These are phyloP conservation scores for Nowickia ferox DNA, from an alignment of 2,888 invertebrate species.

Conservation along the genomic window DNA sequence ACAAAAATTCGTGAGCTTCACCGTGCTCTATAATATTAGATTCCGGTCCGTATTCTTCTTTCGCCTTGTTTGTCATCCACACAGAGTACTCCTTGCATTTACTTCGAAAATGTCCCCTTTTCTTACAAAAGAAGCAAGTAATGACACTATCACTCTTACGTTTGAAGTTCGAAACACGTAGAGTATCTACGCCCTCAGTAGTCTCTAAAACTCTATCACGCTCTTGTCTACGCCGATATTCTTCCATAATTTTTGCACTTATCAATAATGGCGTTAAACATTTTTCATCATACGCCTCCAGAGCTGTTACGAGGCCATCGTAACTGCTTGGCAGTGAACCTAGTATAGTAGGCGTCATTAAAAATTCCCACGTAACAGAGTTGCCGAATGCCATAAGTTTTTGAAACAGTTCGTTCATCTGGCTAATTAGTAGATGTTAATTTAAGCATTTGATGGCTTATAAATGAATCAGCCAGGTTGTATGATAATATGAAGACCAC, in stretches of 20 bases:
- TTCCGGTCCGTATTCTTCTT: constrained; percentile 25
- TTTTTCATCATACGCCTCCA: constrained; percentile 61
- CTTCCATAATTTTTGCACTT: constrained; percentile 59
- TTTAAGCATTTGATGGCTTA: too few relatives aligned
- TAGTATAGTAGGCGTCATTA: constrained; percentile 49
- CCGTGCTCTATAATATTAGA: constrained; percentile 47
- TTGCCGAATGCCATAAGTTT: constrained; percentile 50
- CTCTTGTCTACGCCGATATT: constrained; percentile 54
- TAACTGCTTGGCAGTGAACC: constrained; percentile 62
- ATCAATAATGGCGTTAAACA: constrained; percentile 56
- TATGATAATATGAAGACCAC: too few relatives aligned
- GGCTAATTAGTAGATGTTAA: too few relatives aligned
- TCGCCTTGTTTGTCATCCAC: constrained; percentile 47
- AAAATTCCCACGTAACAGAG: constrained; percentile 55
- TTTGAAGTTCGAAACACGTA: too few relatives aligned
- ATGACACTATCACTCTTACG: too few relatives aligned
- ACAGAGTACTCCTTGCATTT: constrained; percentile 64
- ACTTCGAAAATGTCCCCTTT: constrained; percentile 54
- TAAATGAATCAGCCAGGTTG: too few relatives aligned
- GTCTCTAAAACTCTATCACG: not conserved
- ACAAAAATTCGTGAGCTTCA: not conserved
- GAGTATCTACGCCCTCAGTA: not conserved
- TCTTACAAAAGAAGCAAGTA: too few relatives aligned
- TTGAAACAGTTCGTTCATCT: constrained; percentile 61
- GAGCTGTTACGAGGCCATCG: constrained; percentile 64